Evolutionary conservation across 2,888 invertebrate species (phyloP), one percentile per base, ranked within the genome.

Genomic region (Deilephila elpenor): DNA sequence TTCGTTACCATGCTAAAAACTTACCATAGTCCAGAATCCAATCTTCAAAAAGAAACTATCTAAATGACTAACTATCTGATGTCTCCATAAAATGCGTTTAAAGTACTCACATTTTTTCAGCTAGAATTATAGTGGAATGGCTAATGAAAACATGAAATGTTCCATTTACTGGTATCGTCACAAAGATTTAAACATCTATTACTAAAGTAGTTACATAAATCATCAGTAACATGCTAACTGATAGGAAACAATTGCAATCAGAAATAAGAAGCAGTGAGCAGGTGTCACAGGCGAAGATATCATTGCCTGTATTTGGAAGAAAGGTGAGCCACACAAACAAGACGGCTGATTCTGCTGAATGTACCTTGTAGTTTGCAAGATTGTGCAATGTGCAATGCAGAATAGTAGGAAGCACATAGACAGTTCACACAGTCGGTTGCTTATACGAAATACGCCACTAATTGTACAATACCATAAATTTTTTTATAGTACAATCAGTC

Each of bases 251-350:
- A 44, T 34, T n/a, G 62, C n/a, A 34, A 51, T n/a, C 20, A 8
- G 37, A 20, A 19, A 20, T 7, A 44, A 64, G 25, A 67, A 67
- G 51, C 67, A 4, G n/a, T 20, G 11, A 67, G 67, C 67, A 34
- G 44, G 72, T 75, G 75, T 74, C 73, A 81, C 70, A 78, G 76
- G 80, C 78, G 80, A 72, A 78, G 70, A 74, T 76, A 76, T 79
- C 80, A 80, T 73, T 79, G 81, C 78, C 80, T 84, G 83, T 67
- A 82, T 74, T 83, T 82, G 83, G 80, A 80, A 89, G 88, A 90
- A 90, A 90, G 89, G 88, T 89, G 89, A 90, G 87, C 87, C 86
- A 89, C 86, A 86, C 83, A 85, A 83, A 84, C 81, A 84, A 74
- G 81, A 78, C 74, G 56, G 73, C 74, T 76, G 82, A 80, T 83